These are phyloP conservation scores for Urocynchramus pylzowi DNA, from an alignment of 2,113 vertebrate genomes.

Conservation along the genomic window DNA sequence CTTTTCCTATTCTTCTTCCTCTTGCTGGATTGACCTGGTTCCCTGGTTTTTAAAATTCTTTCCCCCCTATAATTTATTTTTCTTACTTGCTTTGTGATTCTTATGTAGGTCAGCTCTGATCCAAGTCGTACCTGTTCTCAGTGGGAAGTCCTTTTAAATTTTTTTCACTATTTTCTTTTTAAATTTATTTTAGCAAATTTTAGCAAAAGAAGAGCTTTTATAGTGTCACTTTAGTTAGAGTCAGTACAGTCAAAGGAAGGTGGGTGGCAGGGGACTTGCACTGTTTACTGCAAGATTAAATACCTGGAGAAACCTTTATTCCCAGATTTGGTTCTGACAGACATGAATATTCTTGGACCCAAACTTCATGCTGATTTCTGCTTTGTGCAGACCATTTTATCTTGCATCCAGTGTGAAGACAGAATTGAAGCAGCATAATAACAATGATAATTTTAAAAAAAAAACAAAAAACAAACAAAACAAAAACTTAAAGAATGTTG, in stretches of 20 bases:
- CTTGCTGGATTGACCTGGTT: background rate
- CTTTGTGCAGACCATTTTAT: background rate
- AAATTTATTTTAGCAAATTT: background rate
- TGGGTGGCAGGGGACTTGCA: background rate
- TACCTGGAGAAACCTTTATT: background rate
- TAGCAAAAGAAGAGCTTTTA: background rate
- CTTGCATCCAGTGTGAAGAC: background rate
- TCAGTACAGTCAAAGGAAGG: background rate
- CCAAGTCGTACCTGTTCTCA: background rate
- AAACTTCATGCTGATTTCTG: background rate
- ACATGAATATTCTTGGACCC: background rate
- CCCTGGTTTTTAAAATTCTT: accelerated
- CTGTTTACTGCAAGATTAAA: background rate
- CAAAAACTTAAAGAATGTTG: background rate
- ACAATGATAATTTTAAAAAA: no score
- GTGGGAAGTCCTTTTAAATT: background rate
- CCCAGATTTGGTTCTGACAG: background rate
- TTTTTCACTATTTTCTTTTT: background rate
- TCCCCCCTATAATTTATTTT: background rate
- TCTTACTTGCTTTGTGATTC: background rate
- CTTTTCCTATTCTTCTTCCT: background rate
- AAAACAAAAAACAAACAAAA: no score
- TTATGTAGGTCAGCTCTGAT: background rate
- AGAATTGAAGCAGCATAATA: background rate
- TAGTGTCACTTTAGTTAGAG: background rate